phyloP scores from a whole-genome alignment of 2,888 invertebrate genomes.

The Euplexia lucipara region DNA sequence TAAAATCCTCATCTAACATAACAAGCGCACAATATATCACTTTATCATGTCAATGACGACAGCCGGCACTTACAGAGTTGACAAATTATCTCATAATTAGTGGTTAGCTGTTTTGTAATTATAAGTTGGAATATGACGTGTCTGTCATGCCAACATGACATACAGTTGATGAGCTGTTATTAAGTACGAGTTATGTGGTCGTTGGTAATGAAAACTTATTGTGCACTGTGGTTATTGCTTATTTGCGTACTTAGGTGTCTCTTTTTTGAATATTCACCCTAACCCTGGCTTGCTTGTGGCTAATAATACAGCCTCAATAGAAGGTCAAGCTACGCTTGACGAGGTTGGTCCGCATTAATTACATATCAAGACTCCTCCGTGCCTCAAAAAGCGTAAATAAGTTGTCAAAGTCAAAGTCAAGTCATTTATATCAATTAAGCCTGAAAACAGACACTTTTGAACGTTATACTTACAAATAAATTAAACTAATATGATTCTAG shows the following conservation, averaged over 20 bases:
- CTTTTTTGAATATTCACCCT: not conserved
- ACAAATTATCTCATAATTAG: constrained; percentile 21
- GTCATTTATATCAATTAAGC: too few relatives aligned
- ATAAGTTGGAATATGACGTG: not conserved
- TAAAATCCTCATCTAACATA: constrained; percentile 3
- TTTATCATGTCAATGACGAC: constrained; percentile 11
- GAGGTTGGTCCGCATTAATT: too few relatives aligned
- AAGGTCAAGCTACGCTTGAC: too few relatives aligned
- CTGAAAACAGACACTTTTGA: too few relatives aligned
- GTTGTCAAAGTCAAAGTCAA: too few relatives aligned
- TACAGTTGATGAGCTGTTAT: constrained; percentile 4
- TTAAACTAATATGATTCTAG: too few relatives aligned
- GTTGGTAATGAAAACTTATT: not conserved
- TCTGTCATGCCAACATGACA: constrained; percentile 3
- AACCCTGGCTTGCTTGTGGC: too few relatives aligned
- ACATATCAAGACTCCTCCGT: too few relatives aligned
- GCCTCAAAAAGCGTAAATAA: too few relatives aligned
- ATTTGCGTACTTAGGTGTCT: not conserved
- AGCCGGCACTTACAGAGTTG: not conserved
- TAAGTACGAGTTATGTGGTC: constrained; percentile 5
- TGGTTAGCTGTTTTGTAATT: constrained; percentile 8
- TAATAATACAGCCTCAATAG: too few relatives aligned
- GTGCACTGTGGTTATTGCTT: constrained; percentile 19
- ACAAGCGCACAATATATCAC: not conserved
- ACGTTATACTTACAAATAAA: too few relatives aligned